Evolutionary conservation across 1,140 invertebrate species (phyloP).

Genomic region (Elymnias hypermnestra): DNA sequence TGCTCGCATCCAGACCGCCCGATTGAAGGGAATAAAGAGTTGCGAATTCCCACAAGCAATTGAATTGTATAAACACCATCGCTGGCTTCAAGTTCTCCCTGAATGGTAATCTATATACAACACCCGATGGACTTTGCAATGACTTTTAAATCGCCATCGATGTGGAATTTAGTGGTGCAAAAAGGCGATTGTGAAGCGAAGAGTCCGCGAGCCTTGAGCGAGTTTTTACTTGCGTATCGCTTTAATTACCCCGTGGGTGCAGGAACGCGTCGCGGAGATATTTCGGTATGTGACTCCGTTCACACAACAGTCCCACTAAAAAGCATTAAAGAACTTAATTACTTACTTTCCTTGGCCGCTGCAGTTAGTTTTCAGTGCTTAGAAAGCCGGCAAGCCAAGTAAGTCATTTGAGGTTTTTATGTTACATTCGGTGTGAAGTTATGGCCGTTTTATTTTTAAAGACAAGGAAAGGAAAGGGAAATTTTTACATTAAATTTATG

Average conservation of each 20-base stretch:
- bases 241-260: slow-evolving; percentile 60
- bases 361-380: slow-evolving; percentile 14
- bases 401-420: slow-evolving; percentile 15
- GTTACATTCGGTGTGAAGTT: not conserved
- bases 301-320: slow-evolving; percentile 32
- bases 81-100: slow-evolving; percentile 8
- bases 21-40: slow-evolving; percentile 16
- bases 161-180: slow-evolving; percentile 26
- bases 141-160: slow-evolving; percentile 8
- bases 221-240: slow-evolving; percentile 54
- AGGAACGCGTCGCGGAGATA: slow-evolving; percentile 42
- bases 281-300: slow-evolving; percentile 37
- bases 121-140: slow-evolving; percentile 14
- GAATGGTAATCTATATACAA: slow-evolving; percentile 14
- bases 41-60: slow-evolving; percentile 7
- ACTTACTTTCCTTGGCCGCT: slow-evolving; percentile 23
- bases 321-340: slow-evolving; percentile 52
- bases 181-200: slow-evolving; percentile 41
- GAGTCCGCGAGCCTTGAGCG: slow-evolving; percentile 40
- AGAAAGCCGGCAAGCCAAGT: slow-evolving; percentile 9
- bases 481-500: too few species aligned
- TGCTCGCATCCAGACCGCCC: slow-evolving; percentile 35
- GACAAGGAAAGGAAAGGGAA: not conserved
- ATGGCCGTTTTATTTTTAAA: not conserved
- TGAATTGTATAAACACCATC: slow-evolving; percentile 7